Evolutionary conservation across 2,113 vertebrate genomes (phyloP).

Genomic region (Acinonyx jubatus): DNA sequence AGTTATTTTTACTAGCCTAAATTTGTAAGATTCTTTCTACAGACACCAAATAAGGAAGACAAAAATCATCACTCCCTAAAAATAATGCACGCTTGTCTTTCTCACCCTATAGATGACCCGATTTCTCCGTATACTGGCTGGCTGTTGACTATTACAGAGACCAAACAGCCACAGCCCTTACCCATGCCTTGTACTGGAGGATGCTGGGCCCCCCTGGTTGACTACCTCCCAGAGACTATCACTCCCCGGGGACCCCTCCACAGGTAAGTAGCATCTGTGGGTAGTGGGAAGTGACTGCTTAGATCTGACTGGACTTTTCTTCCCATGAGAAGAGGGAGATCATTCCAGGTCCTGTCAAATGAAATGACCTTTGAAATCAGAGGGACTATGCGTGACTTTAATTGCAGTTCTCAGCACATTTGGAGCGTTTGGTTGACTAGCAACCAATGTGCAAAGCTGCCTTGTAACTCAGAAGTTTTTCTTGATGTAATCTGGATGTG

Average conservation of each 20-base stretch:
- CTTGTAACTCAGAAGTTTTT: neutral
- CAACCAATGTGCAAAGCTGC: neutral
- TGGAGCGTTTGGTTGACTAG: neutral
- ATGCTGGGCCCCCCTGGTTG: conserved; percentile 98
- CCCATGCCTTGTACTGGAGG: conserved; percentile 98
- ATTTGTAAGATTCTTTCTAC: conserved; percentile 30
- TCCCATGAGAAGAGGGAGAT: neutral
- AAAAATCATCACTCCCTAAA: neutral
- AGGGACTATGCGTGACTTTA: neutral
- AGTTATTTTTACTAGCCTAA: neutral
- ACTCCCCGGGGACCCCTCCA: conserved; percentile 96
- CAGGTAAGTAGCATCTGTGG: conserved; percentile 84
- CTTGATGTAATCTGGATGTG: neutral
- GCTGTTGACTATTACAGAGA: conserved; percentile 94
- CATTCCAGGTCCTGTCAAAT: neutral
- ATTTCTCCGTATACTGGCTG: conserved; percentile 96
- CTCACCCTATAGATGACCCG: conserved; percentile 89
- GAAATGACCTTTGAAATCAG: neutral
- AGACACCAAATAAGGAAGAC: neutral
- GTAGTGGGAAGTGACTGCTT: neutral
- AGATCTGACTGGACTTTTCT: neutral
- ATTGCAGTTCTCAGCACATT: neutral
- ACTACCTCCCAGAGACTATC: conserved; percentile 98
- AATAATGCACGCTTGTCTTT: conserved; percentile 3
- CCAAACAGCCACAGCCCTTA: conserved; percentile 94